Base-by-base conservation (phyloP, 1,140 invertebrate genomes). In the Ptiloglossa arizonensis region DNA sequence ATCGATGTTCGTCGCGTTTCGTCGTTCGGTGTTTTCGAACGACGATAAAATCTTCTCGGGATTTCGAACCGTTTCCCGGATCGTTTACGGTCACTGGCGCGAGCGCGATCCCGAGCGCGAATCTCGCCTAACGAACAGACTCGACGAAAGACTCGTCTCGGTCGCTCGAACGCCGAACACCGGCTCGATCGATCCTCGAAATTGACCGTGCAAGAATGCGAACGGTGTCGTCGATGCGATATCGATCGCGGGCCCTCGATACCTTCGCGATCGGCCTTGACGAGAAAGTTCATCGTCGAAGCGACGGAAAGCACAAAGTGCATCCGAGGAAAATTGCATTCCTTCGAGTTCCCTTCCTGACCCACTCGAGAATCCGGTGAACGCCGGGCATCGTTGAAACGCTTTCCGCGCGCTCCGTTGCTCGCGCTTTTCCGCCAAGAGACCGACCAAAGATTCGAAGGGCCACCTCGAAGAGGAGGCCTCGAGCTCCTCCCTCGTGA, bases 241-340 rank as follows among this genome's bases (percentile, higher is more conserved):
- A 83, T 83, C 70, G 80, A 83, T 83, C 59, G 46, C 29, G 59
- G n/a, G 5, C 17, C 4, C 57, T 17, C 27, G 24, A 48, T 44
- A 66, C 44, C 64, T 46, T 13, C 41, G 62, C 54, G 50, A 78
- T n/a, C 73, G 54, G 56, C 59, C 83, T 85, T 81, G 83, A 85
- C 79, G 48, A 71, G 74, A 67, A 74, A 73, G 79, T 85, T 84
- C 74, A 84, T 84, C 72, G 79, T 71, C 38, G 64, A 73, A 73
- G 74, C 82, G 70, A 67, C 44, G 79, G 63, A 52, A 50, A 63
- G 72, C 52, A 79, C 76, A 81, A 87, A 86, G 79, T 73, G 70
- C 68, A 77, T 68, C 69, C 56, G 64, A 50, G 73, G 59, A 81
- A 86, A 84, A 87, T 86, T 86, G 79, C 86, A 87, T 87, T 87